Evolutionary conservation across 2,888 invertebrate genomes (phyloP).

Genomic region (Chrysina gloriosa): DNA sequence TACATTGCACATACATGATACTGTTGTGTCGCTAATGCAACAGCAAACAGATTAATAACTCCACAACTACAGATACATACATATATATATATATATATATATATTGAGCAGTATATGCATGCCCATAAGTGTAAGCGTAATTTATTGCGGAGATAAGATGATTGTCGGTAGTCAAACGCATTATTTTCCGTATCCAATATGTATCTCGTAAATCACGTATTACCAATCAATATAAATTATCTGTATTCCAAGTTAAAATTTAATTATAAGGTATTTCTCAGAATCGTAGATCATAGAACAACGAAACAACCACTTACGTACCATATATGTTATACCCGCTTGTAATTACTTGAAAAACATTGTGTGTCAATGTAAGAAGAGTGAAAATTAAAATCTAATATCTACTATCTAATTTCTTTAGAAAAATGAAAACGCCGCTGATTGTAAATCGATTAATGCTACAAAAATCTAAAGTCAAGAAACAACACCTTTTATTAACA

Average conservation of each 20-base stretch:
- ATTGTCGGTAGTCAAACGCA: constrained; percentile 25
- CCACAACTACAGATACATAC: too few species aligned
- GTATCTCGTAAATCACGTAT: constrained; percentile 22
- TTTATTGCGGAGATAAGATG: constrained; percentile 25
- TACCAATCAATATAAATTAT: constrained; percentile 23
- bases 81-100: too few species aligned
- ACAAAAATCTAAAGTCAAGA: too few species aligned
- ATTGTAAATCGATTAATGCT: too few species aligned
- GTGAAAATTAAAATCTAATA: too few species aligned
- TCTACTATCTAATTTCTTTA: too few species aligned
- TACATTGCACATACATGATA: constrained; percentile 4
- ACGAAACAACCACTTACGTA: constrained; percentile 1
- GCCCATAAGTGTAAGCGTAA: constrained; percentile 22
- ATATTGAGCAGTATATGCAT: constrained; percentile 17
- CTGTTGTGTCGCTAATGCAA: constrained; percentile 13
- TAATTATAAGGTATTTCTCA: constrained; percentile 23
- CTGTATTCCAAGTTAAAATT: constrained; percentile 15
- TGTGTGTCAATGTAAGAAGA: not conserved
- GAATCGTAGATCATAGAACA: constrained; percentile 14
- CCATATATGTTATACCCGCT: not conserved
- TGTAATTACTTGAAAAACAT: not conserved
- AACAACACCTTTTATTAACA: too few species aligned
- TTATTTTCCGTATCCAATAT: constrained; percentile 24
- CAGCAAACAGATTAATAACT: constrained; percentile 27
- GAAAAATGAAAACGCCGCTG: too few species aligned